Conservation (phyloP, 2,888 invertebrate genomes). For the Drosophila gaucha region DNA sequence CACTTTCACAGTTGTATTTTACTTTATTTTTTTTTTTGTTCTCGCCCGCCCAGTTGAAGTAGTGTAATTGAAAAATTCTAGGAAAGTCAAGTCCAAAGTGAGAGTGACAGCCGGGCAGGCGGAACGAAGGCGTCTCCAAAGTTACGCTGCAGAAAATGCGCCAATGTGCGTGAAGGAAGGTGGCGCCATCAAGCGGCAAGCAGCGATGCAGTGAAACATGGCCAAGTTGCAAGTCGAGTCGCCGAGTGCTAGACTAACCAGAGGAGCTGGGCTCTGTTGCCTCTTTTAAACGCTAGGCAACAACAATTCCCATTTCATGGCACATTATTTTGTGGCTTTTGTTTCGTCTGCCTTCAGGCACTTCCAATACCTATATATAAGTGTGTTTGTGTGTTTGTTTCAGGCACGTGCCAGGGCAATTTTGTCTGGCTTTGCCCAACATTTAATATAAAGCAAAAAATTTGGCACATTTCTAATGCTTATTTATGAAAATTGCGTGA, state of each 20-base stretch:
- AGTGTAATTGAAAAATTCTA: slow-evolving; percentile 81
- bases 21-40: slow-evolving; percentile 2
- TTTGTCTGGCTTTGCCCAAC: slow-evolving; percentile 44
- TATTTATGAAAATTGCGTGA: slow-evolving; percentile 56
- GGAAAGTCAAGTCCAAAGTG: slow-evolving; percentile 81
- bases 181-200: slow-evolving; percentile 23
- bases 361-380: slow-evolving; percentile 29
- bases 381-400: slow-evolving; percentile 5
- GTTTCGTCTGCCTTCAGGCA: slow-evolving; percentile 62
- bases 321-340: slow-evolving; percentile 82
- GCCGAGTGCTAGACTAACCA: slow-evolving; percentile 8
- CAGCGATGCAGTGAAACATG: slow-evolving; percentile 53
- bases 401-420: slow-evolving; percentile 50
- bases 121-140: slow-evolving; percentile 69
- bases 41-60: slow-evolving; percentile 58
- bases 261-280: not conserved
- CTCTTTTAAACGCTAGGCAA: slow-evolving; percentile 41
- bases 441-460: slow-evolving; percentile 61
- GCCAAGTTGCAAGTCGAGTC: slow-evolving; percentile 54
- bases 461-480: slow-evolving; percentile 55
- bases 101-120: slow-evolving; percentile 72
- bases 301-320: slow-evolving; percentile 81
- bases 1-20: not conserved
- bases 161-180: slow-evolving; percentile 44
- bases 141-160: slow-evolving; percentile 77